A percentile compares a stretch with the other conserved stretches of the same genome.
Evolutionary conservation across 2,797 vertebrate species (phyloP).

Genomic region (Stomatorhinus walkeri): DNA sequence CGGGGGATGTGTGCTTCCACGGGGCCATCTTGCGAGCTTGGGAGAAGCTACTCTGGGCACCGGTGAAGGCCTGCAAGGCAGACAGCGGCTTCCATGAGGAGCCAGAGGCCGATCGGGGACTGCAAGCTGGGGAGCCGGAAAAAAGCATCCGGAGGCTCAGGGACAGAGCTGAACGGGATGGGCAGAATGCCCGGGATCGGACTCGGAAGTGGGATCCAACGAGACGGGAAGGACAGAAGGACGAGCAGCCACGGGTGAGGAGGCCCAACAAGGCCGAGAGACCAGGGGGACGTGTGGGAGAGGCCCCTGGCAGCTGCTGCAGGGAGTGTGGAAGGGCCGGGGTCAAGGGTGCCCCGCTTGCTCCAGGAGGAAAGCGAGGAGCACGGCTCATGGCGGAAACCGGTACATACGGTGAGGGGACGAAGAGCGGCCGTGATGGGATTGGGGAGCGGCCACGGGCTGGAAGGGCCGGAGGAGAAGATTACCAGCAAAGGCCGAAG

Average conservation of each 20-base stretch:
- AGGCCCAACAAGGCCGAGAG: slow-evolving; percentile 39
- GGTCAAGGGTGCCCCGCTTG: neutral
- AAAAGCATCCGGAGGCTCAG: slow-evolving; percentile 58
- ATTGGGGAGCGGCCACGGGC: neutral
- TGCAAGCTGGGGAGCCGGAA: slow-evolving; percentile 21
- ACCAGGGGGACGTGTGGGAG: slow-evolving; percentile 40
- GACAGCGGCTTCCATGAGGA: slow-evolving; percentile 67
- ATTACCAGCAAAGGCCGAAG: neutral
- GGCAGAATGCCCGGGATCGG: slow-evolving; percentile 37
- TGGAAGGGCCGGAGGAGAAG: neutral
- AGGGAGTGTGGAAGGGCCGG: slow-evolving; percentile 17
- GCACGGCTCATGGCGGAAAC: neutral
- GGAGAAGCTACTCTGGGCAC: slow-evolving; percentile 64
- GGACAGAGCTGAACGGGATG: slow-evolving; percentile 47
- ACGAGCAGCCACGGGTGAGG: slow-evolving; percentile 42
- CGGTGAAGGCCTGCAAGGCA: slow-evolving; percentile 64
- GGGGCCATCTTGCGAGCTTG: slow-evolving; percentile 57
- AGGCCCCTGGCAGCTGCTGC: slow-evolving; percentile 33
- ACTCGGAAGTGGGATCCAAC: slow-evolving; percentile 57
- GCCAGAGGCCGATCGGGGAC: slow-evolving; percentile 28
- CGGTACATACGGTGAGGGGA: neutral
- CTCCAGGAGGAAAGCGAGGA: neutral
- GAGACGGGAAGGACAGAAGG: slow-evolving; percentile 44
- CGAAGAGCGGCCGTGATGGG: neutral
- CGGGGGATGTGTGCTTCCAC: slow-evolving; percentile 61